phyloP scores from a whole-genome alignment of 2,113 vertebrate genomes.

The Hyla sarda region DNA sequence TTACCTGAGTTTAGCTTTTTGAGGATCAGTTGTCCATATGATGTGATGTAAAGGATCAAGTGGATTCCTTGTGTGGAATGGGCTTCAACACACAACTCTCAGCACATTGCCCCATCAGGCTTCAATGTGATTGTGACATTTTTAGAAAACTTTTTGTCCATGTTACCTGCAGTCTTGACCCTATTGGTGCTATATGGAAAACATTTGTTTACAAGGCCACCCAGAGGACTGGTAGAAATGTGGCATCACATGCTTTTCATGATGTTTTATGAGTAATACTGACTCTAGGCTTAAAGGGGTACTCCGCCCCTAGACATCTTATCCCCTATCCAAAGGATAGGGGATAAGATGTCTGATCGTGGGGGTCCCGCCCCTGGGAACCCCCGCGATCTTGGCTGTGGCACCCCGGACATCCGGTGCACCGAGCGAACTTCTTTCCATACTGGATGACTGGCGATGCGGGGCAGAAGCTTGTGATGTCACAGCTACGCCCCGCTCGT shows the following conservation, averaged over 20 bases:
- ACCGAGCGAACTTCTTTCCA: too few species aligned
- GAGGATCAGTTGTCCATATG: neutral
- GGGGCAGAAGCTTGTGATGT: too few species aligned
- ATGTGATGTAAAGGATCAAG: neutral
- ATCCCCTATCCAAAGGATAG: too few species aligned
- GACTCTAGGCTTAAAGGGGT: neutral
- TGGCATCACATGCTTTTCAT: neutral
- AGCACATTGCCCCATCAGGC: neutral
- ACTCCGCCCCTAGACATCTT: too few species aligned
- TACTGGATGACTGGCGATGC: too few species aligned
- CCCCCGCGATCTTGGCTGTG: too few species aligned
- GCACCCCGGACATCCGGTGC: too few species aligned
- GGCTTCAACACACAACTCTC: neutral
- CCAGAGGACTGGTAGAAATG: neutral
- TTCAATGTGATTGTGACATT: neutral
- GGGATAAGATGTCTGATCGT: too few species aligned
- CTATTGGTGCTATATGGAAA: neutral
- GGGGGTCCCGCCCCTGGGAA: too few species aligned
- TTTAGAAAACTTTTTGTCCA: neutral
- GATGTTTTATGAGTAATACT: neutral
- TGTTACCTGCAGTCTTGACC: neutral
- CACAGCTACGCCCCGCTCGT: too few species aligned
- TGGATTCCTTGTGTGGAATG: neutral
- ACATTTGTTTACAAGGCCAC: neutral
- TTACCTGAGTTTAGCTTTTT: neutral